Conservation (phyloP, 2,888 invertebrate species). For the Mylabris sibirica region DNA sequence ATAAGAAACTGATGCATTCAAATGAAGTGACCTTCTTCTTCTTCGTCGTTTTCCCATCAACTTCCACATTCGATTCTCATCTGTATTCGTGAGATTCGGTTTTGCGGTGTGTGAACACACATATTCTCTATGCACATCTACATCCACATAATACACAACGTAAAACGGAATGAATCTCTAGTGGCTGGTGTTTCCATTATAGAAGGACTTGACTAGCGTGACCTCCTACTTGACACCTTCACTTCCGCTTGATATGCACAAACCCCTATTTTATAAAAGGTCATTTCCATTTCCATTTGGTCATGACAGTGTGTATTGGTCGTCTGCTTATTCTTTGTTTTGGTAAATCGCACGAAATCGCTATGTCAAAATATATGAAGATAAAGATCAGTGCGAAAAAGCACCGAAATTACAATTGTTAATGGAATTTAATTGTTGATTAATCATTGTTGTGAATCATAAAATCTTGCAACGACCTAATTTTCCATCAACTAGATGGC, state of each 20-base stretch:
- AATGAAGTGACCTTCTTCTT: constrained; percentile 38
- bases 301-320: neutral
- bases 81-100: constrained; percentile 39
- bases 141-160: neutral
- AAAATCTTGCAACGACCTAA: too few species aligned
- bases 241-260: constrained; percentile 39
- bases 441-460: too few species aligned
- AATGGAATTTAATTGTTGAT: too few species aligned
- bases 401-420: too few species aligned
- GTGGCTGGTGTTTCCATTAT: constrained; percentile 41
- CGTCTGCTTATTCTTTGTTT: constrained; percentile 9
- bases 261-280: constrained; percentile 14
- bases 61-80: constrained; percentile 30
- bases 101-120: constrained; percentile 36
- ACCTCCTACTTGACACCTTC: constrained; percentile 41
- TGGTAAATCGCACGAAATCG: neutral
- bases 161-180: constrained; percentile 39
- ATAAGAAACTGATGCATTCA: constrained; percentile 41
- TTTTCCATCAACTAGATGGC: too few species aligned
- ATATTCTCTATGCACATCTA: neutral
- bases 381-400: neutral
- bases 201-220: constrained; percentile 36
- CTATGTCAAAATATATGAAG: neutral
- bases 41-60: neutral
- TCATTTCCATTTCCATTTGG: constrained; percentile 26